These are phyloP conservation scores for Toxotes jaculatrix DNA, from an alignment of 2,113 vertebrate genomes.

Conservation along the genomic window DNA sequence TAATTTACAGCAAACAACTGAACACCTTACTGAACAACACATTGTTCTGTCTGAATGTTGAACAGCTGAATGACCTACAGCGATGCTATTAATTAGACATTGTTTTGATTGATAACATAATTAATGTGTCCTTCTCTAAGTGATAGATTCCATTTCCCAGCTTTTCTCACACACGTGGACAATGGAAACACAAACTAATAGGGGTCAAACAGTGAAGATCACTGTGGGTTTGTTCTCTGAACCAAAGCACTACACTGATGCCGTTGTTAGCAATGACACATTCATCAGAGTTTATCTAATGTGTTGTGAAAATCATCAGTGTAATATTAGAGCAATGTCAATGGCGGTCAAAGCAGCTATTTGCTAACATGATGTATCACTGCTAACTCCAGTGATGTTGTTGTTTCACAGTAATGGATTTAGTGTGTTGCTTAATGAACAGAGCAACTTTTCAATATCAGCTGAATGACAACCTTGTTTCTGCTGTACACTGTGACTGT, in stretches of 20 bases:
- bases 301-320: conserved; percentile 21
- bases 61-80: not conserved
- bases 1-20: not conserved
- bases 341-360: conserved; percentile 11
- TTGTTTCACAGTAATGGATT: conserved; percentile 28
- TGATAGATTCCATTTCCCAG: not conserved
- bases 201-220: not conserved
- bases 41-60: not conserved
- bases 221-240: not conserved
- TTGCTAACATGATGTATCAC: conserved; percentile 22
- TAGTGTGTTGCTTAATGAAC: conserved; percentile 27
- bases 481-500: conserved; percentile 5
- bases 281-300: conserved; percentile 31
- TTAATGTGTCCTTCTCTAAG: conserved; percentile 16
- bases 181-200: not conserved
- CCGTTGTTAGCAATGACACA: not conserved
- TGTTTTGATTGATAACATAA: conserved; percentile 8
- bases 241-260: not conserved
- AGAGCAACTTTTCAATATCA: conserved; percentile 26
- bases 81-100: not conserved
- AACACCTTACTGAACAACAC: not conserved
- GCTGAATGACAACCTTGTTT: conserved; percentile 32
- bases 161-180: not conserved
- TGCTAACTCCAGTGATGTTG: conserved; percentile 7
- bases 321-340: conserved; percentile 46